A percentile compares a stretch with the other conserved stretches of the same genome.
Conservation (phyloP, 2,113 vertebrate genomes). For the Sinocyclocheilus anshuiensis region DNA sequence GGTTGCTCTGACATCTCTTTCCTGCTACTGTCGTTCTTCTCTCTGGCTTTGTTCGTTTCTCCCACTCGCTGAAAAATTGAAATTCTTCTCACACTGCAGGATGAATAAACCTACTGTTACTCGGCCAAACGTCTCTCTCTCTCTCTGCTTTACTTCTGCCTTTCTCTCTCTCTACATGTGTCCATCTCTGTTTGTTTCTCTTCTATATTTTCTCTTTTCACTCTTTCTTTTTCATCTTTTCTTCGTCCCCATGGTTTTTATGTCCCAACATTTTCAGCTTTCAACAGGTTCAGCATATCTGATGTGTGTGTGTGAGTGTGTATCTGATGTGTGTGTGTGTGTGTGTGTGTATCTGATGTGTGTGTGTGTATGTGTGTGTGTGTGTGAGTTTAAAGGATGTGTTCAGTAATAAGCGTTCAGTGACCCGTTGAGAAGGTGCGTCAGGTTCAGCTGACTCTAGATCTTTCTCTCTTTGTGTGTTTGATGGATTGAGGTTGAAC, state of each 20-base stretch:
- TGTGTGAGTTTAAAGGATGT: background rate
- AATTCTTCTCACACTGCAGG: slow-evolving; percentile 42
- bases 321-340: background rate
- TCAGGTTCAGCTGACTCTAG: slow-evolving; percentile 22
- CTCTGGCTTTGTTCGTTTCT: slow-evolving; percentile 2
- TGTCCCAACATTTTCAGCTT: slow-evolving; percentile 8
- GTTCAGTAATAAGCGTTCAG: background rate
- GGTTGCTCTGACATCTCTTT: background rate
- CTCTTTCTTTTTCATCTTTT: slow-evolving; percentile 8
- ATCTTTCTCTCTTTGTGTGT: background rate
- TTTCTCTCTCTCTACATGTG: background rate
- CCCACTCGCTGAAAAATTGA: slow-evolving; percentile 29
- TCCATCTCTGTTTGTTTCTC: slow-evolving; percentile 18
- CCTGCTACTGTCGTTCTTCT: background rate
- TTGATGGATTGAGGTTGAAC: slow-evolving; percentile 3
- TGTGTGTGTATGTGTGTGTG: background rate
- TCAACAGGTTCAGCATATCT: background rate
- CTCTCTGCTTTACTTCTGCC: background rate
- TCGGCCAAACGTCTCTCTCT: slow-evolving; percentile 21
- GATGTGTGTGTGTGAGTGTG: no score
- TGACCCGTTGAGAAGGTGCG: slow-evolving; percentile 14
- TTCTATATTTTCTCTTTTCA: background rate
- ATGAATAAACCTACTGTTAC: slow-evolving; percentile 34
- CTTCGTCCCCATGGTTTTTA: slow-evolving; percentile 5
- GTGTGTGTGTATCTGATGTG: background rate